These are phyloP conservation scores for Pollicipes pollicipes DNA, from an alignment of 1,140 invertebrate genomes.

Conservation along the genomic window DNA sequence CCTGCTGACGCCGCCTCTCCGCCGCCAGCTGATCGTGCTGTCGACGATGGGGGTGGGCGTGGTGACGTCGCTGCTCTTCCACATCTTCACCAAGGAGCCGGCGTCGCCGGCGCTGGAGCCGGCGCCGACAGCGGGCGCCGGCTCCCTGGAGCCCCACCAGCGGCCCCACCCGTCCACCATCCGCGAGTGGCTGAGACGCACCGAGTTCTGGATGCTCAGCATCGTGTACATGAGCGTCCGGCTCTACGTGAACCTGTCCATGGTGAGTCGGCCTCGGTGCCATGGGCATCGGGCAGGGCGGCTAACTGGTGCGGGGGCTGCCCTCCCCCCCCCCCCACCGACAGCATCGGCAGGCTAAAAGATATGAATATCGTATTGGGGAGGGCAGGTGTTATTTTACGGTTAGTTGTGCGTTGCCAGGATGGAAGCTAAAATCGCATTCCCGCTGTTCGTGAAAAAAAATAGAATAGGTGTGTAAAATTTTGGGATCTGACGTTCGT, in stretches of 20 bases:
- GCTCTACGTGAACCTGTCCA: constrained; percentile 66
- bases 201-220: constrained; percentile 18
- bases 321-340: too few species aligned
- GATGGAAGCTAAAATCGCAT: too few species aligned
- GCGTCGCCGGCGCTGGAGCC: neutral
- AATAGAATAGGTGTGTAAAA: too few species aligned
- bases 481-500: too few species aligned
- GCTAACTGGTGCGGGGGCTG: too few species aligned
- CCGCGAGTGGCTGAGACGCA: constrained; percentile 16
- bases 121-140: neutral
- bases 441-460: too few species aligned
- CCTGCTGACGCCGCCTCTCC: neutral
- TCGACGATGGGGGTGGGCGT: constrained; percentile 49
- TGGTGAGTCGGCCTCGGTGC: neutral
- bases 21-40: constrained; percentile 47
- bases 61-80: constrained; percentile 56
- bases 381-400: too few species aligned
- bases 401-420: too few species aligned
- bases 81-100: constrained; percentile 34
- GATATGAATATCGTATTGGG: too few species aligned
- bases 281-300: too few species aligned
- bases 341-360: too few species aligned
- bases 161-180: constrained; percentile 4
- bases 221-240: constrained; percentile 75
- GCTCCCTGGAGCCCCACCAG: neutral